Conservation (phyloP, 2,113 vertebrate species). For the Cryptoleucopteryx plumbea region DNA sequence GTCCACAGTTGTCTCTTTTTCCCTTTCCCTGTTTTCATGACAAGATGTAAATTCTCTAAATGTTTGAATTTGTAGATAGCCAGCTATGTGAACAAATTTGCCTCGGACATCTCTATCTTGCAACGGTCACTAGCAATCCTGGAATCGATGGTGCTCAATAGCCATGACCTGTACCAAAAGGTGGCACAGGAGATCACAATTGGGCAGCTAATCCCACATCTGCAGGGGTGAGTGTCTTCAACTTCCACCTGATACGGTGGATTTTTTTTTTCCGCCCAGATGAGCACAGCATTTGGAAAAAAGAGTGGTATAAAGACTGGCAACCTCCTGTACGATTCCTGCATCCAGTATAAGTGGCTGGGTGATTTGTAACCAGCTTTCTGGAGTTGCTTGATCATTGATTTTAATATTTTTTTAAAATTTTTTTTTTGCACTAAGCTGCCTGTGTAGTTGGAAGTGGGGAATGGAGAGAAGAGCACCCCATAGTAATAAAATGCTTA, state of each 20-base stretch:
- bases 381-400: background rate
- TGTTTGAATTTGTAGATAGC: slow-evolving; percentile 82
- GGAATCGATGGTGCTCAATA: slow-evolving; percentile 98
- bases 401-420: background rate
- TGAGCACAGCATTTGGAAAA: background rate
- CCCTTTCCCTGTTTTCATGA: background rate
- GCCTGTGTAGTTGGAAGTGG: background rate
- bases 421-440: background rate
- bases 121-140: slow-evolving; percentile 95
- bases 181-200: slow-evolving; percentile 99
- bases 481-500: background rate
- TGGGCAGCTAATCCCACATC: slow-evolving; percentile 94
- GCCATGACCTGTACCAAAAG: slow-evolving; percentile 97
- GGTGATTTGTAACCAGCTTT: background rate
- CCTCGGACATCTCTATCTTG: slow-evolving; percentile 89
- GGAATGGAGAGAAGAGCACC: background rate
- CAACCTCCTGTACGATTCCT: background rate
- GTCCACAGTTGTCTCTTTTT: background rate
- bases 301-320: background rate
- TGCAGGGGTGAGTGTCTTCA: slow-evolving; percentile 85
- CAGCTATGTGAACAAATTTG: slow-evolving; percentile 93
- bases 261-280: background rate
- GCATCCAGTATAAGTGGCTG: background rate
- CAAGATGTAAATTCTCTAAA: background rate
- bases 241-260: background rate